phyloP scores from a whole-genome alignment of 2,888 invertebrate genomes.

The Tortrix viridana region DNA sequence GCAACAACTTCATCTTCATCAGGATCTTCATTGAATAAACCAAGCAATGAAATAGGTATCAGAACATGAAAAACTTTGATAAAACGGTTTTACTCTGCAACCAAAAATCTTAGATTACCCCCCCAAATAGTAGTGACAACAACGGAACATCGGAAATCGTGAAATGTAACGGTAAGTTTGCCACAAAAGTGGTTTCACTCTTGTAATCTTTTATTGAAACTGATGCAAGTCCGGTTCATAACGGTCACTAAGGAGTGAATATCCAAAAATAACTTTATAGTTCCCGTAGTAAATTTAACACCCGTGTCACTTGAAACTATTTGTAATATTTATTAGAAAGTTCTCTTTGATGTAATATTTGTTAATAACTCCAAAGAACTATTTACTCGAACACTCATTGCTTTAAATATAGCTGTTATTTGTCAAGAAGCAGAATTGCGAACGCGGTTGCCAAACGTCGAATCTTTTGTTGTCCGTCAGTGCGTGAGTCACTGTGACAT shows the following conservation, averaged over 20 bases:
- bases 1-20: no score
- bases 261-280: conserved; percentile 16
- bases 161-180: not conserved
- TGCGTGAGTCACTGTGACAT: conserved; percentile 59
- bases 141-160: not conserved
- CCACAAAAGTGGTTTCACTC: not conserved
- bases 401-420: conserved; percentile 75
- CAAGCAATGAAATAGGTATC: no score
- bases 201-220: conserved; percentile 23
- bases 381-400: conserved; percentile 51
- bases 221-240: conserved; percentile 14
- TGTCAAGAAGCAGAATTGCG: conserved; percentile 60
- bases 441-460: conserved; percentile 63
- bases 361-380: conserved; percentile 6
- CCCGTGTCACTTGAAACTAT: conserved; percentile 16
- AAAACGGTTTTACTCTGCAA: no score
- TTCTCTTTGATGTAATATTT: conserved; percentile 13
- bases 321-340: conserved; percentile 1
- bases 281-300: conserved; percentile 8
- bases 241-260: conserved; percentile 10
- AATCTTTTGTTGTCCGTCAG: conserved; percentile 64
- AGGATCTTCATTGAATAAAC: no score
- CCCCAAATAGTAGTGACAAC: not conserved
- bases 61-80: no score
- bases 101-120: not conserved